A percentile compares a stretch with the other conserved stretches of the same genome.
These are phyloP conservation scores for Gallinago undulata DNA, from an alignment of 2,113 vertebrate genomes.

Conservation along the genomic window DNA sequence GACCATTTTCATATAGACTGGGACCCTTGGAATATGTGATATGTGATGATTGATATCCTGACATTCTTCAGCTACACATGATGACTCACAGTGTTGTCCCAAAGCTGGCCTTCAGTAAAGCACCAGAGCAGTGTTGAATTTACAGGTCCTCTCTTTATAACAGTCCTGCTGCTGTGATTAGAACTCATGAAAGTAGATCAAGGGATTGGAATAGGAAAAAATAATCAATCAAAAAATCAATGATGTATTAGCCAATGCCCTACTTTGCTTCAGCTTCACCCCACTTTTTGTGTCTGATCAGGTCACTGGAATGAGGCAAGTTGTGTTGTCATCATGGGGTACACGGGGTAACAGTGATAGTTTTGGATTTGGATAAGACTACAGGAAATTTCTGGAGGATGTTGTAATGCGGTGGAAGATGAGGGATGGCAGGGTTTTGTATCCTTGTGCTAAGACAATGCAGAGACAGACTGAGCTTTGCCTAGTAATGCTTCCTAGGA, in stretches of 20 bases:
- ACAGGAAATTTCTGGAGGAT: not conserved
- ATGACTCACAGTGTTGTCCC: not conserved
- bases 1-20: not conserved
- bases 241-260: not conserved
- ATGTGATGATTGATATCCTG: not conserved
- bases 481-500: not conserved
- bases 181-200: not conserved
- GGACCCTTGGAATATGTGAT: not conserved
- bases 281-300: not conserved
- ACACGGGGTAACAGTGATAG: fast-evolving
- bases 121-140: not conserved
- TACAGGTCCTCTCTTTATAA: not conserved
- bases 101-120: not conserved
- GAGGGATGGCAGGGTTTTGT: not conserved
- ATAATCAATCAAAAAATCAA: not conserved
- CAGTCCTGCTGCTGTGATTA: not conserved
- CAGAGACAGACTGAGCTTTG: not conserved
- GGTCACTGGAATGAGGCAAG: not conserved
- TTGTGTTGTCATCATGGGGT: not conserved
- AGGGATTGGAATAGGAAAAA: not conserved
- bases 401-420: not conserved
- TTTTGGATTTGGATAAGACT: not conserved
- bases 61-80: not conserved
- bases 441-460: not conserved
- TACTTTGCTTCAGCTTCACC: not conserved